A percentile compares a stretch with the other conserved stretches of the same genome.
Conservation (phyloP, 1,140 invertebrate genomes). For the Nymphalis io region DNA sequence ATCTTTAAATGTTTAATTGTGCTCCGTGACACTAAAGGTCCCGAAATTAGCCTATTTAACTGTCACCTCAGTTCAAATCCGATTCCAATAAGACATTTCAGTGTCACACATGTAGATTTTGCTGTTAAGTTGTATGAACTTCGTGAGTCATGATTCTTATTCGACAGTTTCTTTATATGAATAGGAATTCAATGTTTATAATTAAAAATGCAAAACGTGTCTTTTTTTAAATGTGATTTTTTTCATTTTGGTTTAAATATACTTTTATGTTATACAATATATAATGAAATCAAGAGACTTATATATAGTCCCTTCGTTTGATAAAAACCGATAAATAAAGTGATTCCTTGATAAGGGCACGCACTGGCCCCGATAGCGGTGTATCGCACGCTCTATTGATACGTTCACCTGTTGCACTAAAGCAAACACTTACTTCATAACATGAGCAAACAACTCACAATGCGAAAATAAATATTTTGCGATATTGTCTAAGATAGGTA, state of each 20-base stretch:
- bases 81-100: too few relatives aligned
- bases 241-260: background rate
- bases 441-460: slow-evolving; percentile 19
- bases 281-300: background rate
- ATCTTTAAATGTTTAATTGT: too few relatives aligned
- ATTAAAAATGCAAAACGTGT: too few relatives aligned
- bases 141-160: too few relatives aligned
- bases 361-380: slow-evolving; percentile 51
- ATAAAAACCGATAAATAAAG: slow-evolving; percentile 53
- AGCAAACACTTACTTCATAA: slow-evolving; percentile 27
- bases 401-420: slow-evolving; percentile 57
- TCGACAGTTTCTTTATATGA: too few relatives aligned
- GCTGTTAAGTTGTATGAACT: too few relatives aligned
- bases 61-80: too few relatives aligned
- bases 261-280: background rate
- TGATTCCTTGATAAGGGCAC: slow-evolving; percentile 50
- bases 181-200: too few relatives aligned
- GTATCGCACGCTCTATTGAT: slow-evolving; percentile 52
- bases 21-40: too few relatives aligned
- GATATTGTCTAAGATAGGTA: background rate
- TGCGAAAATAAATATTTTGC: slow-evolving; percentile 20
- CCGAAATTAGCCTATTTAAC: too few relatives aligned
- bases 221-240: too few relatives aligned
- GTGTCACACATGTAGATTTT: too few relatives aligned
- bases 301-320: slow-evolving; percentile 36